Evolutionary conservation across 2,888 invertebrate genomes (phyloP), one percentile per base, ranked within the genome.

Genomic region (Lithophane leautieri): DNA sequence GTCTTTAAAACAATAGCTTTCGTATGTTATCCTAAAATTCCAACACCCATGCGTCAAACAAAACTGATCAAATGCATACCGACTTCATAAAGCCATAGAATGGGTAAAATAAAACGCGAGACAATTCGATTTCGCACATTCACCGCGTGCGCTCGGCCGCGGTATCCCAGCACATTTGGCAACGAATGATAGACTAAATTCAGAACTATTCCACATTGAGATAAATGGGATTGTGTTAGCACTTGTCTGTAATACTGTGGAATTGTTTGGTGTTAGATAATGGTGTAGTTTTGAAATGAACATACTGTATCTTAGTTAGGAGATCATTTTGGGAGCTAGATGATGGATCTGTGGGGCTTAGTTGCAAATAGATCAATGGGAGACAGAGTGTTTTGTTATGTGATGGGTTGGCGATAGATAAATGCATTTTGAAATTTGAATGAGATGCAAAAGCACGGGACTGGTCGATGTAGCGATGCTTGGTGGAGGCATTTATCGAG

Each of bases 121-220:
- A 81, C 79, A 78, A 83, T 86, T 80, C 60, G 73, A 83, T 86
- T 81, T 80, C 47, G n/a, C 60, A n/a, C 34, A 68, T 76, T 68
- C 67, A 63, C 40, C 14, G 50, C 63, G 70, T n/a, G 52, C 42
- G 25, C n/a, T 47, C 56, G 22, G 11, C 42, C 62, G n/a, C 47
- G 77, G 69, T 71, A 76, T 79, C 70, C 66, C 72, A 61, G 71
- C 62, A 70, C 82, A 79, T 87, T 87, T 87, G 88, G 87, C 87
- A 86, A 50, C 81, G 73, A 66, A 69, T 74, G 78, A 82, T 82
- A 84, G 70, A 87, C 83, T 87, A 87, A 77, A 87, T 85, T 73
- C 87, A 83, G 83, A 87, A 86, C 83, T 87, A 83, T 88, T 86
- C 73, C 67, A 79, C 84, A 54, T 66, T 22, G 73, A 87, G 87